Base-by-base conservation (phyloP, 2,113 vertebrate species). In the Addax nasomaculatus region DNA sequence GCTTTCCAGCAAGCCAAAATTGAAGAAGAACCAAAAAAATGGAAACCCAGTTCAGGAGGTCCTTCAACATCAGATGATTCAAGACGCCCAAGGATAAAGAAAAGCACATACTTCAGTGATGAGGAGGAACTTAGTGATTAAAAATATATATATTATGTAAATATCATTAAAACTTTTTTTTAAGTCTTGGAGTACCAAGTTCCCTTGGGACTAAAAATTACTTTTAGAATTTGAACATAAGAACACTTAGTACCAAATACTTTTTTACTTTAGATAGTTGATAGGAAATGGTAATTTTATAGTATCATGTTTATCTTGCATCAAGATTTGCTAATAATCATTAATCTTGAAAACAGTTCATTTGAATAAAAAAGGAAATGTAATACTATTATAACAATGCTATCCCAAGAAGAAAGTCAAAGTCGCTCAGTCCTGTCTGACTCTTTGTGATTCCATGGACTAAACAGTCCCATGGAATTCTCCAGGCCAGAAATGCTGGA, bases 31-130 rank as follows among this genome's bases (percentile, higher is more conserved):
- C 97, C 99, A 92, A 99, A 98, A 92, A 99, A 97, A 89, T 99
- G 98, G 98, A 99, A 98, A 17, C 99, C 98, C 93, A 95, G 97
- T 53, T 89, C 98, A 89, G 99, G 98, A 23, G 98, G 98, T 3
- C 98, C 99, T 30, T 99, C 99, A 27, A 99, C 99, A 55, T 99
- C 99, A 30, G 99, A 99, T 86, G 99, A 99, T 95, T 99, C 99
- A 2, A 99, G 98, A 98, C 99, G 99, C 94, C 99, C 99, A 36
- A 98, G 99, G 96, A 99, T 99, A 96, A 99, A 99, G 97, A 99
- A 99, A 98, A 99, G 99, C 47, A 95, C 99, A 5, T 99, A 99
- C 98, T 99, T 99, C 98, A 99, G 99, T 98, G 99, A 99, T 90
- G 99, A 99, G 88, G 99, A 99, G 98, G 99, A 99, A 97, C 99